A percentile compares a stretch with the other conserved stretches of the same genome.
Conservation (phyloP, 1,140 invertebrate genomes). For the Habropoda laboriosa region DNA sequence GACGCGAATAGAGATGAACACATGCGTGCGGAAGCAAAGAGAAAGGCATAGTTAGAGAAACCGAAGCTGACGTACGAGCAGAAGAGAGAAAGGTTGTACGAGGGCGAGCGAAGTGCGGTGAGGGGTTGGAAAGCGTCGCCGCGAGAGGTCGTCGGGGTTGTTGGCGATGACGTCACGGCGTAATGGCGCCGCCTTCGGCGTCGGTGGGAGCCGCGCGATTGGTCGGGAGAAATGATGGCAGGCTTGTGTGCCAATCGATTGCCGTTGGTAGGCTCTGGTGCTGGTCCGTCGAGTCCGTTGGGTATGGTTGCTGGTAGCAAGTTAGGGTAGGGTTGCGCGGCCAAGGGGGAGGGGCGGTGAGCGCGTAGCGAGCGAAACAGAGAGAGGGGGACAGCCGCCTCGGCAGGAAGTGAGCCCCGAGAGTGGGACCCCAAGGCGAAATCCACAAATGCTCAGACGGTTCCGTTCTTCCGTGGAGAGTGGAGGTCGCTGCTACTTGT, state of each 20-base stretch:
- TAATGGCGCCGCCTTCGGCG: slow-evolving; percentile 57
- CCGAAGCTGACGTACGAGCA: too few relatives aligned
- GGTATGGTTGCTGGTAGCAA: slow-evolving; percentile 39
- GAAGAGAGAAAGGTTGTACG: background rate
- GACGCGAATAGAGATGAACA: slow-evolving; percentile 22
- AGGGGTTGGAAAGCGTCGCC: slow-evolving; percentile 29
- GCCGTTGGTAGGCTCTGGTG: slow-evolving; percentile 61
- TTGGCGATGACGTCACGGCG: slow-evolving; percentile 70
- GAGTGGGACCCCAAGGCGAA: slow-evolving; percentile 63
- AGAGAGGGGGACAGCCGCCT: slow-evolving; percentile 57
- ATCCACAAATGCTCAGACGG: slow-evolving; percentile 71
- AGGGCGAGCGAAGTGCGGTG: slow-evolving; percentile 3
- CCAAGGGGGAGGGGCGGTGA: slow-evolving; percentile 24
- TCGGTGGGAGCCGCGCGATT: slow-evolving; percentile 65
- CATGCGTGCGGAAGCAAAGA: too few relatives aligned
- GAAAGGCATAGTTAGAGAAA: background rate
- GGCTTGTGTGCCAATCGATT: slow-evolving; percentile 79
- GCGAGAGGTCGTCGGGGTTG: slow-evolving; percentile 71
- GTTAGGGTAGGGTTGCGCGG: background rate
- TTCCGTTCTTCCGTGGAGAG: slow-evolving; percentile 72
- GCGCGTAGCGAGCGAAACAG: slow-evolving; percentile 36
- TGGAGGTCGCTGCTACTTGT: slow-evolving; percentile 58
- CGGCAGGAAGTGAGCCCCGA: slow-evolving; percentile 71
- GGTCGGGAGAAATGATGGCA: slow-evolving; percentile 79
- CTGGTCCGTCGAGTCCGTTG: slow-evolving; percentile 63